Evolutionary conservation across 2,113 vertebrate species (phyloP).

Genomic region (Tamias sibiricus): DNA sequence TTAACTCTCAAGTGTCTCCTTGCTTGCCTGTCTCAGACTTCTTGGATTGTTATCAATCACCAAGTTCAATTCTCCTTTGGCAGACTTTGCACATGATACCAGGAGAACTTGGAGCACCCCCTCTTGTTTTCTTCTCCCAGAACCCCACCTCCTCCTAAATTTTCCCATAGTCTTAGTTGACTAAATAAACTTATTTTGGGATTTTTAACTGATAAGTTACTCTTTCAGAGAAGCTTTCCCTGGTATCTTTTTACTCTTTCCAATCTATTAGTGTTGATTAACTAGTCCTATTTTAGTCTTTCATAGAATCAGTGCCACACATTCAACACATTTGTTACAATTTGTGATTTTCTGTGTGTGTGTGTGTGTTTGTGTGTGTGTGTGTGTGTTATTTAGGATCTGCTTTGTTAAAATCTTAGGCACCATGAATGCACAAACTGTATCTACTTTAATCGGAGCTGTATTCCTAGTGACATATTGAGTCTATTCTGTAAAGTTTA

Average conservation of each 20-base stretch:
- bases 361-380: too few relatives aligned
- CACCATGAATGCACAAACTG: background rate
- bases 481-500: background rate
- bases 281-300: background rate
- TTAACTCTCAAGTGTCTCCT: background rate
- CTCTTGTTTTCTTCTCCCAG: background rate
- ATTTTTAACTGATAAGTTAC: background rate
- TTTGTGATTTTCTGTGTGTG: background rate
- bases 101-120: background rate
- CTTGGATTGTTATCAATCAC: background rate
- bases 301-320: background rate
- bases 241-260: background rate
- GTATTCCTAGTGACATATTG: background rate
- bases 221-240: background rate
- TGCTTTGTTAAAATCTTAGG: background rate
- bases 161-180: background rate
- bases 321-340: background rate
- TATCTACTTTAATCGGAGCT: background rate
- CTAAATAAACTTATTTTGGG: background rate
- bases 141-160: fast-evolving
- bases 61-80: background rate
- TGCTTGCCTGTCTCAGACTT: background rate
- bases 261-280: background rate
- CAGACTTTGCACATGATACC: background rate
- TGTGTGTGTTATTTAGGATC: background rate